phyloP scores from a whole-genome alignment of 2,113 vertebrate species.

The Stigmatopora nigra region DNA sequence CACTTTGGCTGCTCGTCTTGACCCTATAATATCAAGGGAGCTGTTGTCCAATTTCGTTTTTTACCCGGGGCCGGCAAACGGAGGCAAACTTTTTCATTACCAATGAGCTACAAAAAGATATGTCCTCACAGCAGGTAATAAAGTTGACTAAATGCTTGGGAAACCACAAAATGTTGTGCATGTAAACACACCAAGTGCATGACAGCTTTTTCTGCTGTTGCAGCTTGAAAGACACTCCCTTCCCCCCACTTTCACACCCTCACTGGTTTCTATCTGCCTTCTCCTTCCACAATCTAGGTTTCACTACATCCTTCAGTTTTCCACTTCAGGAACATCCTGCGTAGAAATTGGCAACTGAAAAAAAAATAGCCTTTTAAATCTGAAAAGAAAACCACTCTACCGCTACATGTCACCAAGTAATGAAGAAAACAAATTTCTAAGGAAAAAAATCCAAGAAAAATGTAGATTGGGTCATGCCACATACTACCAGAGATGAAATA shows the following conservation, averaged over 20 bases:
- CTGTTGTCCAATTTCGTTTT: too few species aligned
- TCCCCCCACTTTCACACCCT: constrained; percentile 56
- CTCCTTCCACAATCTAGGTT: constrained; percentile 44
- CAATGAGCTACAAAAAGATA: too few species aligned
- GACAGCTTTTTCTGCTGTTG: constrained; percentile 59
- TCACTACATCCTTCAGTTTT: constrained; percentile 30
- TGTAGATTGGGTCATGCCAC: constrained; percentile 10
- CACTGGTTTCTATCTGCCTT: constrained; percentile 43
- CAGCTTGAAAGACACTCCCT: constrained; percentile 36
- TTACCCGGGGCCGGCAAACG: too few species aligned
- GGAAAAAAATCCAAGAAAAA: constrained; percentile 9
- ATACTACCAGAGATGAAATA: constrained; percentile 8
- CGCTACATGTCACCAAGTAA: not conserved
- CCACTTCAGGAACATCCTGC: constrained; percentile 34
- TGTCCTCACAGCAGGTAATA: too few species aligned
- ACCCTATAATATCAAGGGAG: too few species aligned
- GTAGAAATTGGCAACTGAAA: constrained; percentile 9
- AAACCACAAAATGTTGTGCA: not conserved
- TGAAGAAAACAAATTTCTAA: not conserved
- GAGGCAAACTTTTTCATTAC: too few species aligned
- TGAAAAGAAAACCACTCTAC: constrained; percentile 7
- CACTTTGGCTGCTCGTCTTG: too few species aligned
- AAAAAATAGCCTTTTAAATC: constrained; percentile 21
- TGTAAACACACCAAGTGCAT: constrained; percentile 43
- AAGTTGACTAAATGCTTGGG: not conserved